Base-by-base conservation (phyloP, 2,797 vertebrate genomes). In the Tragopan temminckii region DNA sequence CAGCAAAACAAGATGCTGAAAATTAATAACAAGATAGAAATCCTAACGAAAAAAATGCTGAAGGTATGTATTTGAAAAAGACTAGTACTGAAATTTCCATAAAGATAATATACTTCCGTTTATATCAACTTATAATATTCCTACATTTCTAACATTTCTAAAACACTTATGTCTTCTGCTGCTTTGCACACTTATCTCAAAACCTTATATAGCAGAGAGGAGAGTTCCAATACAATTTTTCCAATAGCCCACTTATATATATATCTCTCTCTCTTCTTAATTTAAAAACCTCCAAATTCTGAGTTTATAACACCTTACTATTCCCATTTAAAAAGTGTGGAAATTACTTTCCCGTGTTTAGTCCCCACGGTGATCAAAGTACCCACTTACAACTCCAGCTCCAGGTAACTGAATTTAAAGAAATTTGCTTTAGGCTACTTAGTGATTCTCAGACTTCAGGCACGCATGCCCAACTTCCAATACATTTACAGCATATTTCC, bases 251-350 rank as follows among this genome's bases (percentile, higher is more conserved):
- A 9, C 35, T 8, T 57, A 55, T 75, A 43, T 16, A 48, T 35
- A 46, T 7, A 46, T 46, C 11, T 24, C 24, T 7, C 7, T 43
- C 24, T 24, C 12, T 48, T 23, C 46, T 36, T 0, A 5, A 16
- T 29, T 38, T 64, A 2, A 62, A 86, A 33, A 11, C 3, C 3
- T 52, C 4, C 7, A 67, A 35, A 16, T 36, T 80, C 27, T 3
- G 4, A n/a, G 5, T 25, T 81, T 55, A 55, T 75, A 57, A 20
- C 16, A 20, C 13, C 14, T 52, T 67, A 62, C 42, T 25, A 81
- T 8, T 21, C 12, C 18, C 16, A 29, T 35, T 69, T 83, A 1
- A 19, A 18, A 63, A 20, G 25, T 0, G 0, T 2, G n/a, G 12
- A 48, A 81, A 42, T 71, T 24, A n/a, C 1, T 4, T 46, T 80